Evolutionary conservation across 2,113 vertebrate species (phyloP), one percentile per base, ranked within the genome.

Genomic region (Argyrosomus japonicus): DNA sequence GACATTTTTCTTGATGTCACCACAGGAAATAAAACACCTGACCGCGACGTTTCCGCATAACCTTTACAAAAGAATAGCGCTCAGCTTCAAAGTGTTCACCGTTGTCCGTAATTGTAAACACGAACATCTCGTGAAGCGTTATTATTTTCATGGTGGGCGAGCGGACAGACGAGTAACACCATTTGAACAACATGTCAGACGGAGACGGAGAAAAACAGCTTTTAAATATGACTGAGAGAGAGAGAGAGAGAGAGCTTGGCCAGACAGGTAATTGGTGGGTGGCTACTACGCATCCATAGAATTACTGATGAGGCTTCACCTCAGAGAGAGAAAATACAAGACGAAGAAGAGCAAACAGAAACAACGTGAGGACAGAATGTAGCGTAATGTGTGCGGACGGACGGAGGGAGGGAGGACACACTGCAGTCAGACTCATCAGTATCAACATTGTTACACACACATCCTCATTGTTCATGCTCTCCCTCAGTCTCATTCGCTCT

Each of bases 41-140:
- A 29, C 23, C 56, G 2, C 18, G 29, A 10, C n/a, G 5, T 25
- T 69, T 61, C 56, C 51, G 14, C 40, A 36, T 23, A 12, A 15
- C 8, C 9, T 21, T 27, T 17, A 43, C 8, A 27, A 45, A 70
- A 57, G 21, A 70, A 14, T 13, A 51, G 43, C 51, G 64, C 54
- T 63, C 43, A 17, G 17, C 17, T 68, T 62, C 5, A 43, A 61
- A 75, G 36, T 36, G 57, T 45, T 62, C 19, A 25, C 2, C 14
- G 15, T 21, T 54, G 61, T 53, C 43, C 3, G 32, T 36, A 75
- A 63, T 2, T n/a, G 17, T 56, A 13, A 53, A 64, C 15, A n/a
- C 58, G 51, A 72, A 57, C 70, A 51, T 75, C 23, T 40, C 8
- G n/a, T 69, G 69, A 93, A 93, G 94, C 93, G 93, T 58, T 95